Base-by-base conservation (phyloP, 2,113 vertebrate species). In the Archilochus colubris region DNA sequence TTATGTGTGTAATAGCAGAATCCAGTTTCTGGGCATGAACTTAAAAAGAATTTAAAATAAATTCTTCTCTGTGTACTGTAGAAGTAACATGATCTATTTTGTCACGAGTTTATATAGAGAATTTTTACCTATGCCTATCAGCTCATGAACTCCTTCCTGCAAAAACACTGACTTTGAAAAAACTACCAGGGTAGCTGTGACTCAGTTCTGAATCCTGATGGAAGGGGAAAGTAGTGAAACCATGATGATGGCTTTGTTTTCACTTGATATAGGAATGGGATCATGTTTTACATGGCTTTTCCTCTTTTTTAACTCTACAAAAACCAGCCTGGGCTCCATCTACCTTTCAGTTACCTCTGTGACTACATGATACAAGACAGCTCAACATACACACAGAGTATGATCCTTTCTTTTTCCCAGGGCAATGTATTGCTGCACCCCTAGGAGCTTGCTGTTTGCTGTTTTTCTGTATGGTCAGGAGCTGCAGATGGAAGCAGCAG, bases 1-100 rank as follows among this genome's bases (percentile, higher is more conserved):
- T 7, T 12, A 25, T 0, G 0, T 16, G 4, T 30, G 14, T 30
- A 82, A 73, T 1, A 66, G 19, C 3, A 75, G 31, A 88, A 81
- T 33, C 46, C 61, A 27, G 16, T 7, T 74, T 51, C 54, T 74
- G 46, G 46, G 62, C 3, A 82, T 25, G 30, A 40, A 40, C 11
- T 40, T 40, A 40, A 40, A 40, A 40, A 40, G 40, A 40, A 77
- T 27, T 55, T 43, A 73, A 18, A 77, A 63, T 13, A 27, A 77
- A 54, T n/a, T 30, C 18, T 61, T 92, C 44, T 55, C 23, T 40
- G 31, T 4, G 55, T 21, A 36, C 36, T 23, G 23, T 1, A 55
- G 53, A 44, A 87, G 8, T 31, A 53, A 63, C 33, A 48, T 4
- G 10, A 62, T 55, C 57, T 58, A 14, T 48, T 91, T 88, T 70